These are phyloP conservation scores for Andrena fulva DNA, from an alignment of 2,888 invertebrate species.

Conservation along the genomic window DNA sequence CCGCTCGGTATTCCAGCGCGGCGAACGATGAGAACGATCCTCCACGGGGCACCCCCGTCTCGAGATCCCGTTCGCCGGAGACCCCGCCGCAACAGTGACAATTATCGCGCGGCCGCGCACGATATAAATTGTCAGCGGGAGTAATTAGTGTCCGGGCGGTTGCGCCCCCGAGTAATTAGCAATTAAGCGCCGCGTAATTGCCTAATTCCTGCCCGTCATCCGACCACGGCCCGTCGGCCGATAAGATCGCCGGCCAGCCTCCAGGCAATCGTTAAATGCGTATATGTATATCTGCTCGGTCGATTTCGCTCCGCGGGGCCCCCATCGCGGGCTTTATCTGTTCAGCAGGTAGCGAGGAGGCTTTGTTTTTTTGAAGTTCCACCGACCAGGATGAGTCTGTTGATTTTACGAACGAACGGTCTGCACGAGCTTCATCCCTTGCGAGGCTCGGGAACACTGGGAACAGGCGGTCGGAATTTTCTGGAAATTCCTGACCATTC, in stretches of 20 bases:
- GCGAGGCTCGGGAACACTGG: background rate
- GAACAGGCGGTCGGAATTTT: background rate
- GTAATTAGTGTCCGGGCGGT: constrained; percentile 59
- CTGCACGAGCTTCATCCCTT: background rate
- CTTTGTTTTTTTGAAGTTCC: constrained; percentile 49
- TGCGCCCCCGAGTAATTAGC: constrained; percentile 72
- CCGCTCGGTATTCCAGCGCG: constrained; percentile 23
- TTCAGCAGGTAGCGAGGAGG: constrained; percentile 65
- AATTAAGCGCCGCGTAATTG: constrained; percentile 76
- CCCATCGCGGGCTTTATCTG: constrained; percentile 51
- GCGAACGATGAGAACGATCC: background rate
- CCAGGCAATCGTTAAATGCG: constrained; percentile 59
- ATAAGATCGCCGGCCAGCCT: constrained; percentile 68
- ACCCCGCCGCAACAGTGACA: constrained; percentile 27
- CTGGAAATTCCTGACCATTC: too few relatives aligned
- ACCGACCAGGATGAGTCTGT: constrained; percentile 37
- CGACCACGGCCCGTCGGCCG: constrained; percentile 68
- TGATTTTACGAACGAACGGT: constrained; percentile 27
- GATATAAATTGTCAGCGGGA: constrained; percentile 67
- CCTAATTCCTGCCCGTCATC: constrained; percentile 76
- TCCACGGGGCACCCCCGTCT: background rate
- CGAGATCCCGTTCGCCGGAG: background rate
- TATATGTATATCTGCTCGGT: constrained; percentile 52
- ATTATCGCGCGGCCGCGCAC: constrained; percentile 55
- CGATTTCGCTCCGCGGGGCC: constrained; percentile 50